phyloP scores from a whole-genome alignment of 2,113 vertebrate species.

The Benthochromis sp. region DNA sequence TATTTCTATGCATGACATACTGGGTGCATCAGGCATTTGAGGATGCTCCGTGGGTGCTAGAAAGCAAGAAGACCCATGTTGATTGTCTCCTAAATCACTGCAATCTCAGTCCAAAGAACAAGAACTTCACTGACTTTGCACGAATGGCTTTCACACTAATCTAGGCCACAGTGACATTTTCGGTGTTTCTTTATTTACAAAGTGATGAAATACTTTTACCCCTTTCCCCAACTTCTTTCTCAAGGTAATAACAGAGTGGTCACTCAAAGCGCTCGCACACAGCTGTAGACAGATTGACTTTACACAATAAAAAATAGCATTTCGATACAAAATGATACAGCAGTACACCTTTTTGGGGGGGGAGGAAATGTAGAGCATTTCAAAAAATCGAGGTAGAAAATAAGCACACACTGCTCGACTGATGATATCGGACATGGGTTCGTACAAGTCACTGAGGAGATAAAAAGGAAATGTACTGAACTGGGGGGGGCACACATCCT shows the following conservation, averaged over 20 bases:
- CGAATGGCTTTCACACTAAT: not conserved
- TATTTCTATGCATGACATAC: not conserved
- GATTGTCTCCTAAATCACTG: not conserved
- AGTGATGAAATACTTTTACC: slow-evolving; percentile 31
- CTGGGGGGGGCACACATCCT: not conserved
- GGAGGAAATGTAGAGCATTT: slow-evolving; percentile 32
- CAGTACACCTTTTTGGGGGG: not conserved
- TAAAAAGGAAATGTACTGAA: not conserved
- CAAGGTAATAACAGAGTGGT: slow-evolving; percentile 18
- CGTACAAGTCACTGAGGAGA: not conserved
- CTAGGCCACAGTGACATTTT: slow-evolving; percentile 1
- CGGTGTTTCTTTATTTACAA: slow-evolving; percentile 64
- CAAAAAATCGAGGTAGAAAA: slow-evolving; percentile 67
- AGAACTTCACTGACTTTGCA: not conserved
- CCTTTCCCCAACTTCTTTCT: not conserved
- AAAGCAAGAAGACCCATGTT: not conserved
- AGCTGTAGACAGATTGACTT: slow-evolving; percentile 8
- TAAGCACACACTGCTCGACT: slow-evolving; percentile 45
- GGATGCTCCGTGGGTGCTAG: not conserved
- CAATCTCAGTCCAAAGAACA: not conserved
- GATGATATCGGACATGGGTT: slow-evolving; percentile 23
- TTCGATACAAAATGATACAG: slow-evolving; percentile 48
- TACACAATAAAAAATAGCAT: slow-evolving; percentile 39
- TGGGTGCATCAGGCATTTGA: not conserved
- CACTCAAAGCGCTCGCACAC: slow-evolving; percentile 12